Percentiles rank a stretch among this genome's conserved stretches.
Conservation (phyloP, 1,140 invertebrate species). For the Orius insidiosus region DNA sequence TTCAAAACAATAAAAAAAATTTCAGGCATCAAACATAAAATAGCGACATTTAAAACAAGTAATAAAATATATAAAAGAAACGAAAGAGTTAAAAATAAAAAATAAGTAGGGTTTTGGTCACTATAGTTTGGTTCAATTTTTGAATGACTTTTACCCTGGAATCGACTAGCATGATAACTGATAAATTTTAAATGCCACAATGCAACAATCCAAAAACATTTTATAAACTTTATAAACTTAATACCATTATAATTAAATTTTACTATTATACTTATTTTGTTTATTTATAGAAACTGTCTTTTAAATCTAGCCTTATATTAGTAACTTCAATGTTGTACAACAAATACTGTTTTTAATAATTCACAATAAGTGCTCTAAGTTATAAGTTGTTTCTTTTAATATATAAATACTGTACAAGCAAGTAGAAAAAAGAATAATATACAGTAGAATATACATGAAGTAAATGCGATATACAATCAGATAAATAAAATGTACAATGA, state of each 20-base stretch:
- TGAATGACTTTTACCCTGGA: slow-evolving; percentile 5
- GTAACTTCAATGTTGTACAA: slow-evolving; percentile 15
- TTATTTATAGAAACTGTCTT: slow-evolving; percentile 13
- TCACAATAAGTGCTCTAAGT: slow-evolving; percentile 12
- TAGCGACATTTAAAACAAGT: no score
- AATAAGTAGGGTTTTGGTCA: not conserved
- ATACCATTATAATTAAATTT: slow-evolving; percentile 11
- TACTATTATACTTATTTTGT: slow-evolving; percentile 10
- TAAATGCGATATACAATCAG: no score
- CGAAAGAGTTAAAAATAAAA: no score
- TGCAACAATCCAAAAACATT: slow-evolving; percentile 1
- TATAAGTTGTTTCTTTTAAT: not conserved
- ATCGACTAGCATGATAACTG: slow-evolving; percentile 4
- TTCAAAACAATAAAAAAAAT: no score
- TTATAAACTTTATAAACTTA: slow-evolving; percentile 15
- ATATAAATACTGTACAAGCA: slow-evolving; percentile 11
- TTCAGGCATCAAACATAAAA: no score
- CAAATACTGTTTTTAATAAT: slow-evolving; percentile 11
- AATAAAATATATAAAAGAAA: no score
- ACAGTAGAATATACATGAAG: slow-evolving; percentile 6
- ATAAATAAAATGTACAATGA: no score
- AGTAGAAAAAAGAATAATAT: slow-evolving; percentile 10
- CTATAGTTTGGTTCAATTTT: not conserved
- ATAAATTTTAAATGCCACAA: not conserved
- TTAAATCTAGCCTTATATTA: slow-evolving; percentile 14